These are phyloP conservation scores for Sebastes oblongus DNA, from an alignment of 2,797 vertebrate genomes.

Conservation along the genomic window DNA sequence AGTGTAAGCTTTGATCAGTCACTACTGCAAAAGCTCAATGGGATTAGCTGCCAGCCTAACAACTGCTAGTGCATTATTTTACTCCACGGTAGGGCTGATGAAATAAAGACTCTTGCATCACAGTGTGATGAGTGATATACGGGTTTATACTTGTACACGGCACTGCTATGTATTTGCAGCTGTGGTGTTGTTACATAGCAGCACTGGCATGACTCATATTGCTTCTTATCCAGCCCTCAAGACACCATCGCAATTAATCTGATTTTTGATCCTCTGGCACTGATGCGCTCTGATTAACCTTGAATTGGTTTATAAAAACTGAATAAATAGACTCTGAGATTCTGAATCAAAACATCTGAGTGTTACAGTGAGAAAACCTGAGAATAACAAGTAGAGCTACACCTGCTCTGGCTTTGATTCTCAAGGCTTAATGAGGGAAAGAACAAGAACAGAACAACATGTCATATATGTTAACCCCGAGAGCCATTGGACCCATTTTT, in stretches of 20 bases:
- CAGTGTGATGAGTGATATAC: background rate
- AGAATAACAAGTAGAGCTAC: background rate
- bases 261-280: background rate
- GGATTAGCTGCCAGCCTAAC: conserved; percentile 1
- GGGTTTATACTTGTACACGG: background rate
- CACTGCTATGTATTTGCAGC: background rate
- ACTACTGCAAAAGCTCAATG: conserved; percentile 5
- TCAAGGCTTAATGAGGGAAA: background rate
- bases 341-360: background rate
- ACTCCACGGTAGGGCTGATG: background rate
- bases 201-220: background rate
- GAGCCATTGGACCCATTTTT: no score
- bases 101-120: background rate
- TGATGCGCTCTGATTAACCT: background rate
- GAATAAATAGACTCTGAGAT: background rate
- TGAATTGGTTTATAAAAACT: background rate
- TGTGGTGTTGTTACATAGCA: background rate
- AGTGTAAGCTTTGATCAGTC: conserved; percentile 40
- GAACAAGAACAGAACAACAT: background rate
- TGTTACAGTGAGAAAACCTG: background rate
- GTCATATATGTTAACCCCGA: background rate
- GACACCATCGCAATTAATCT: background rate
- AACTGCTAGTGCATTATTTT: background rate
- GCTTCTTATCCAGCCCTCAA: background rate
- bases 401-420: background rate